Evolutionary conservation across 2,113 vertebrate genomes (phyloP).

Genomic region (Steatornis caripensis): DNA sequence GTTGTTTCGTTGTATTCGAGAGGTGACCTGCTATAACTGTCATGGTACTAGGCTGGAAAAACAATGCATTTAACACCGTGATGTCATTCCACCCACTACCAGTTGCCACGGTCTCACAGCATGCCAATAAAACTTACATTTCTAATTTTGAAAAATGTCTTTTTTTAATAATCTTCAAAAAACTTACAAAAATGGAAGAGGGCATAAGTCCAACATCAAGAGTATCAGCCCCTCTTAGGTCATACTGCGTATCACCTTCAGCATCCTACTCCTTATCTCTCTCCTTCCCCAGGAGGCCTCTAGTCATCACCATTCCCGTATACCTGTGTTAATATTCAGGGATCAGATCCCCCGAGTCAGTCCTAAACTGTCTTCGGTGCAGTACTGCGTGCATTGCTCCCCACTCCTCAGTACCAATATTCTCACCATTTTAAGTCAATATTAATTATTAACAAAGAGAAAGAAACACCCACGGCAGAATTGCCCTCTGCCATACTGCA

Average conservation of each 20-base stretch:
- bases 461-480: not conserved
- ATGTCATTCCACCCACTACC: not conserved
- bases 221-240: not conserved
- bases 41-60: not conserved
- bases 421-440: not conserved
- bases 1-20: not conserved
- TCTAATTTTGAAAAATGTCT: not conserved
- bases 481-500: not conserved
- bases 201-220: not conserved
- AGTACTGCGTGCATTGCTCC: not conserved
- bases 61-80: not conserved
- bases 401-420: not conserved
- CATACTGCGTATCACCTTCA: not conserved
- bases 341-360: not conserved
- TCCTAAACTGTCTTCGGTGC: not conserved
- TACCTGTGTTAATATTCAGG: not conserved
- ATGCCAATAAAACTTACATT: not conserved
- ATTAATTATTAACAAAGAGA: slow-evolving; percentile 63
- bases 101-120: not conserved
- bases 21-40: not conserved
- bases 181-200: not conserved
- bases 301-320: not conserved
- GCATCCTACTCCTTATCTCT: not conserved
- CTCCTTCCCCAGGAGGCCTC: not conserved
- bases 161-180: not conserved